A percentile compares a stretch with the other conserved stretches of the same genome.
Evolutionary conservation across 2,888 invertebrate species (phyloP).

Genomic region (Cerceris ruficornis): DNA sequence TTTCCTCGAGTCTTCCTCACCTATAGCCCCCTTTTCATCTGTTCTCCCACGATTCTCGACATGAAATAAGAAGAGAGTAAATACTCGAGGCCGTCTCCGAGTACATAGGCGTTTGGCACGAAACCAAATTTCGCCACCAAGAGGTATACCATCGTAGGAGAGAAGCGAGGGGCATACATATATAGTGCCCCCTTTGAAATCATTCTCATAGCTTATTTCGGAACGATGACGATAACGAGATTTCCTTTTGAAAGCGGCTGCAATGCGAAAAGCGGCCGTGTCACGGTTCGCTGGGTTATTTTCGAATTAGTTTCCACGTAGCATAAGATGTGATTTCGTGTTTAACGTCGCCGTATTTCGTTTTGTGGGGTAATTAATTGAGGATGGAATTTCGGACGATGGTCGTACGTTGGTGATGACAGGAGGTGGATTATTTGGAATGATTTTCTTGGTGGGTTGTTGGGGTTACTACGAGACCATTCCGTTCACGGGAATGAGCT

Average conservation of each 20-base stretch:
- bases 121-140: slow-evolving; percentile 58
- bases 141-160: slow-evolving; percentile 35
- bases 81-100: slow-evolving; percentile 50
- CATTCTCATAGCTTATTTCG: slow-evolving; percentile 45
- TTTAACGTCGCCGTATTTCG: no score
- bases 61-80: slow-evolving; percentile 62
- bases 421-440: no score
- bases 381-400: no score
- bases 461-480: no score
- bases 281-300: background rate
- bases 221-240: slow-evolving; percentile 45
- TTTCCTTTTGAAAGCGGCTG: slow-evolving; percentile 10
- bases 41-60: slow-evolving; percentile 32
- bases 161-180: slow-evolving; percentile 11
- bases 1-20: background rate
- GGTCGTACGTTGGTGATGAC: no score
- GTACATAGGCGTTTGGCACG: slow-evolving; percentile 63
- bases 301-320: background rate
- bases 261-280: slow-evolving; percentile 22
- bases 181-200: slow-evolving; percentile 48
- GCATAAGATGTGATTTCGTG: no score
- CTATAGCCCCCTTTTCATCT: slow-evolving; percentile 13
- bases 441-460: no score
- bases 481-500: no score
- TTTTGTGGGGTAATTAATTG: no score